Conservation (phyloP, 2,113 vertebrate species). For the Amblyornis subalaris region DNA sequence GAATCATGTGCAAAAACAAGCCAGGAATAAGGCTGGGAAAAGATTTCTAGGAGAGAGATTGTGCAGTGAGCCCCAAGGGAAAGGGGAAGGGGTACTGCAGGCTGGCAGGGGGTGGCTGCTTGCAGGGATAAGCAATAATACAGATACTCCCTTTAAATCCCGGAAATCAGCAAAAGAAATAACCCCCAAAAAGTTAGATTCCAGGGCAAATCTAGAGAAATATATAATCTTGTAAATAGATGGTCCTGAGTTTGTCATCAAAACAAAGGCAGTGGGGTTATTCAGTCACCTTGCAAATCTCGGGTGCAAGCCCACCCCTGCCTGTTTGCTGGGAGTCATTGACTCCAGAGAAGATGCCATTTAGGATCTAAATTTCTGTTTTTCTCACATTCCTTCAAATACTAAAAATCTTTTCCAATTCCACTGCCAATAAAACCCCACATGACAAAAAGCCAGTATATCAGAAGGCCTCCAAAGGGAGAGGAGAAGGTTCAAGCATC, state of each 20-base stretch:
- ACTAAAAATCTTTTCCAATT: neutral
- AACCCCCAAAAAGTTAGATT: neutral
- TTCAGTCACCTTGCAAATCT: neutral
- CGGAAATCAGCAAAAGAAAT: neutral
- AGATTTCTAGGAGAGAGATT: neutral
- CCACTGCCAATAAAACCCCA: neutral
- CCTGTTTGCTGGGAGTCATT: neutral
- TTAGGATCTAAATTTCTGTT: neutral
- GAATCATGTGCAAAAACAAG: neutral
- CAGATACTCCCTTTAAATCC: neutral
- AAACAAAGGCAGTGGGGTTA: neutral
- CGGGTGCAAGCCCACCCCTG: accelerated
- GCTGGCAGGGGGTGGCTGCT: neutral
- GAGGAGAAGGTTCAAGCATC: neutral
- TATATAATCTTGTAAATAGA: neutral
- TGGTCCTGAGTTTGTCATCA: neutral
- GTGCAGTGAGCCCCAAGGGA: neutral
- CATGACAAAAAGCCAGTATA: neutral
- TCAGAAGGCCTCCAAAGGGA: neutral
- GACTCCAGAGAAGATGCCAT: neutral
- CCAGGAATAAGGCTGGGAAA: neutral
- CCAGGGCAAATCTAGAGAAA: neutral
- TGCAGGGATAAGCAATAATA: accelerated
- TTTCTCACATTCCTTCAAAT: neutral
- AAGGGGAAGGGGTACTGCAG: accelerated